Evolutionary conservation across 2,888 invertebrate genomes (phyloP), one percentile per base, ranked within the genome.

Genomic region (Scrobipalpa atriplicella): DNA sequence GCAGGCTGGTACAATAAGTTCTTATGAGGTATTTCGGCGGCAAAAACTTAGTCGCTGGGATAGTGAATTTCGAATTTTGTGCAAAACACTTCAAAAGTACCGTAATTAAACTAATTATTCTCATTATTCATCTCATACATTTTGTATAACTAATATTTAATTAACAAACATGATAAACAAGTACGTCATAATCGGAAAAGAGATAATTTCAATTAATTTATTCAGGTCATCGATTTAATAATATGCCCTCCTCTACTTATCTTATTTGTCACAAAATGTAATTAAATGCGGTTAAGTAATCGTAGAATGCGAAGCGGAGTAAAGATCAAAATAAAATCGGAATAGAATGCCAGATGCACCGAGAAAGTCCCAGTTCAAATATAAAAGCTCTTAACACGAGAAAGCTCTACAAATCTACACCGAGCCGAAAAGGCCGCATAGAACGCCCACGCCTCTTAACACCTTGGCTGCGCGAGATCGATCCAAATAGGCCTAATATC

Each of bases 401-500:
- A 60, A 60, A 61, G 61, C 61, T 61, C 60, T 60, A 21, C 29
- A 58, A 19, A 19, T 18, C 29, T 29, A 16, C 16, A 39, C 19
- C 1, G 11, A 18, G 11, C 11, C 29, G n/a, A 16, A 41, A n/a
- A 18, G 39, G 16, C 41, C 39, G 41, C 13, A 61, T 41, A 41
- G 5, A 61, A 13, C 61, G 41, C 41, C 61, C 61, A 61, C 61
- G 11, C 41, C 13, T 62, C 29, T 62, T 62, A 62, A 62, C 62
- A 62, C 62, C 62, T 62, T 16, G 10, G 10, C 13, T 38, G 60
- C 41, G 21, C 58, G 66, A 65, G 67, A 70, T 72, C 68, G 77
- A 69, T 75, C 82, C 81, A 77, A 79, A 82, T 82, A 78, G 77
- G 79, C 75, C 79, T 78, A 81, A 82, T 81, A 83, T 83, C 79